Evolutionary conservation across 2,113 vertebrate genomes (phyloP), one percentile per base, ranked within the genome.

Genomic region (Gnathonemus echidnorhynchus): DNA sequence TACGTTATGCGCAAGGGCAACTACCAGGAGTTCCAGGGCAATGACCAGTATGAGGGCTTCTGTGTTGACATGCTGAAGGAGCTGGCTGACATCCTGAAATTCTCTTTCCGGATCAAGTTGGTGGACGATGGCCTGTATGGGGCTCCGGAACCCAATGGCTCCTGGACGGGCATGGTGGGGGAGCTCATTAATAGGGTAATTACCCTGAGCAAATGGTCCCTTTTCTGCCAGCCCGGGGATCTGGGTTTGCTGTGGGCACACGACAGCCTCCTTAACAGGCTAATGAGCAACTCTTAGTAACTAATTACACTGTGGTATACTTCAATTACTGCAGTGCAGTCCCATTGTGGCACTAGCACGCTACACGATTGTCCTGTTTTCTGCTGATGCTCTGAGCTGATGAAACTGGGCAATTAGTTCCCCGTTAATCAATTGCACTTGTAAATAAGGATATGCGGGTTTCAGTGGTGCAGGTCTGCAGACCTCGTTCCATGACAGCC

Each of bases 101-200:
- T 98, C 95, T 97, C 96, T 83, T 98, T 96, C 92, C 95, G 93
- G 90, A 97, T 98, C 93, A 97, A 97, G 50, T 92, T 98, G 94
- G 98, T 98, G 91, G 97, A 98, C 9, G 98, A 98, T 0, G 97
- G 97, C 1, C 94, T 97, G 1, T 98, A 98, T 0, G 98, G 97
- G 0, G 98, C 97, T 0, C 98, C 98, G 0, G 97, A 98, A 70
- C 96, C 97, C 90, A 98, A 98, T 0, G 97, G 98, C 39, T 98
- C 97, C 93, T 98, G 98, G 97, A 98, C 97, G 0, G 97, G 98
- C 74, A 98, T 98, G 97, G 98, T 98, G 86, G 98, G 97, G 5
- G 98, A 98, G 93, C 97, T 98, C 89, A 98, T 98, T 94, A 97
- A 98, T 92, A 93, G 97, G 96, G 98, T 98, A 96, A 92, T 94